These are phyloP conservation scores for Xiphydria camelus DNA, from an alignment of 2,888 invertebrate genomes.

Conservation along the genomic window DNA sequence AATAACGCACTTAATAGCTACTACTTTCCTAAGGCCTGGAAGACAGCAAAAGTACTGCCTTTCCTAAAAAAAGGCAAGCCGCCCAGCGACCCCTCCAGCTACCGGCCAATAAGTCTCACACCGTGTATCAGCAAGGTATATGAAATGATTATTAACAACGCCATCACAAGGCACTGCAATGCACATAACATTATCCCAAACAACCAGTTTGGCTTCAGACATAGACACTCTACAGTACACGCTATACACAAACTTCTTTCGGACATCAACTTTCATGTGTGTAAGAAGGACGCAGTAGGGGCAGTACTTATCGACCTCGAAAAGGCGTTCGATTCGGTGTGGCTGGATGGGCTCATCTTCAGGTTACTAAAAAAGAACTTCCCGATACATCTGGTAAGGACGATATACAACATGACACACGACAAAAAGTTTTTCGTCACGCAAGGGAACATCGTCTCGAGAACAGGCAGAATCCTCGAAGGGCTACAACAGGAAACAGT, in stretches of 20 bases:
- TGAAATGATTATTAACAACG: slow-evolving; percentile 18
- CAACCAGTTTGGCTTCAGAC: slow-evolving; percentile 26
- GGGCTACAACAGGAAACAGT: slow-evolving; percentile 25
- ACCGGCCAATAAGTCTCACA: slow-evolving; percentile 27
- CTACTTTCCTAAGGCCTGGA: slow-evolving; percentile 15
- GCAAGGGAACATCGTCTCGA: background rate
- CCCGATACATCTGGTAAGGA: background rate
- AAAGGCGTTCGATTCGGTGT: slow-evolving; percentile 12
- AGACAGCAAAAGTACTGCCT: slow-evolving; percentile 19
- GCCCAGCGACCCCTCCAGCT: slow-evolving; percentile 12
- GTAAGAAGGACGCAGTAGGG: slow-evolving; percentile 6
- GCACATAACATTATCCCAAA: slow-evolving; percentile 18
- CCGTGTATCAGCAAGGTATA: slow-evolving; percentile 22
- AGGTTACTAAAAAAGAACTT: slow-evolving; percentile 4
- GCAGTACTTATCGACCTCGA: slow-evolving; percentile 5
- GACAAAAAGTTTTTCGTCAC: slow-evolving; percentile 2
- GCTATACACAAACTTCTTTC: slow-evolving; percentile 22
- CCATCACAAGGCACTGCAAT: slow-evolving; percentile 5
- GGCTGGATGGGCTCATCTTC: slow-evolving; percentile 14
- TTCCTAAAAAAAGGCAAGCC: slow-evolving; percentile 21
- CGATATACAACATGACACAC: slow-evolving; percentile 8
- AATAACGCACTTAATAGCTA: slow-evolving; percentile 12
- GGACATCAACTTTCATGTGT: slow-evolving; percentile 14
- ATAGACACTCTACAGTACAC: slow-evolving; percentile 25
- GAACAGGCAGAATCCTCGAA: slow-evolving; percentile 3